A percentile compares a stretch with the other conserved stretches of the same genome.
phyloP scores from a whole-genome alignment of 2,113 vertebrate species.

The Numenius arquata region DNA sequence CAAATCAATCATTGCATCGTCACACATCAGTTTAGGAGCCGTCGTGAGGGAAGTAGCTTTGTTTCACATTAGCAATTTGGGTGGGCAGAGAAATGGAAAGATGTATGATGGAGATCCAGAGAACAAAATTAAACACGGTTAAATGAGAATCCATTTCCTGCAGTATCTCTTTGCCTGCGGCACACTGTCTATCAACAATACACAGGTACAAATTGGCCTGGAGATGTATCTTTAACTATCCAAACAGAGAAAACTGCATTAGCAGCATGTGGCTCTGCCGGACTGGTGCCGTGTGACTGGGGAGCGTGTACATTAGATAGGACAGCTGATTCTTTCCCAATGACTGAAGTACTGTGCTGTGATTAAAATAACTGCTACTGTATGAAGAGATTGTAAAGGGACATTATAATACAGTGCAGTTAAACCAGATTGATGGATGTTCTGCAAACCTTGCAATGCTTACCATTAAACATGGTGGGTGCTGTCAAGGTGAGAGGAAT shows the following conservation, averaged over 20 bases:
- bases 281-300: constrained; percentile 5
- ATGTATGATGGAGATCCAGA: constrained; percentile 50
- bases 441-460: constrained; percentile 12
- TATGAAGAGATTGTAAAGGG: not conserved
- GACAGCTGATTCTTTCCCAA: constrained; percentile 15
- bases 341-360: not conserved
- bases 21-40: constrained; percentile 49
- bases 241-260: constrained; percentile 54
- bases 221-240: constrained; percentile 50
- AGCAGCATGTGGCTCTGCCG: constrained; percentile 13
- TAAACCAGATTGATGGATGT: not conserved
- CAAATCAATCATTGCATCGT: constrained; percentile 65
- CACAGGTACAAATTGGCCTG: constrained; percentile 59
- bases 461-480: not conserved
- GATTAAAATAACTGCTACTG: constrained; percentile 25
- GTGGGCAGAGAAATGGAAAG: constrained; percentile 60
- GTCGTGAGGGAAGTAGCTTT: not conserved
- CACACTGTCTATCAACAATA: constrained; percentile 55
- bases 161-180: constrained; percentile 49
- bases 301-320: not conserved
- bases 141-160: constrained; percentile 71
- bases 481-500: constrained; percentile 8
- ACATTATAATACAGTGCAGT: not conserved
- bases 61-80: constrained; percentile 64
- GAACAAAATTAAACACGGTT: constrained; percentile 66